phyloP scores from a whole-genome alignment of 2,113 vertebrate genomes.

The Pterocles burchelli region DNA sequence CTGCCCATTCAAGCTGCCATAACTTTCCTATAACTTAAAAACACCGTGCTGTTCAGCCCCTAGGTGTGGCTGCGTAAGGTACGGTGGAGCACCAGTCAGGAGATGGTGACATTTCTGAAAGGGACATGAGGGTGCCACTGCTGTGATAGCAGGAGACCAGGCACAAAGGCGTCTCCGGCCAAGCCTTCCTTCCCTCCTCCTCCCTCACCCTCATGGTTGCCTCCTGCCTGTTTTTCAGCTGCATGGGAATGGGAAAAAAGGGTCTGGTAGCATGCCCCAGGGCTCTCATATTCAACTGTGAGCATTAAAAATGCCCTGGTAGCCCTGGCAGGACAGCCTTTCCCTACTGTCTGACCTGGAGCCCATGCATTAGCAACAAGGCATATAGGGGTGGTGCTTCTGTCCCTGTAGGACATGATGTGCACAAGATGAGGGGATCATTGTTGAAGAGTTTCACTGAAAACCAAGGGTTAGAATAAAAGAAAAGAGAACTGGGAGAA shows the following conservation, averaged over 20 bases:
- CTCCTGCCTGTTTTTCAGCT: not conserved
- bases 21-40: not conserved
- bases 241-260: not conserved
- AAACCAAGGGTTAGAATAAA: not conserved
- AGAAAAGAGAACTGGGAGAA: not conserved
- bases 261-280: not conserved
- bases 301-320: not conserved
- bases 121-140: not conserved
- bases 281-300: not conserved
- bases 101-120: not conserved
- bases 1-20: not conserved
- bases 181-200: not conserved
- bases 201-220: not conserved
- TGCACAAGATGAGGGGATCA: not conserved
- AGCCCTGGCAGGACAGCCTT: not conserved
- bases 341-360: not conserved
- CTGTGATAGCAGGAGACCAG: not conserved
- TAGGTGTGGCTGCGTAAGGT: not conserved
- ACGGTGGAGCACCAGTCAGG: not conserved
- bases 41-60: not conserved
- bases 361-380: not conserved
- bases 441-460: not conserved
- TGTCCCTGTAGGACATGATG: not conserved
- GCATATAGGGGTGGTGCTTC: rapidly evolving
- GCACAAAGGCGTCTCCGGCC: not conserved